phyloP scores from a whole-genome alignment of 2,888 invertebrate genomes.

The Saturnia pavonia region DNA sequence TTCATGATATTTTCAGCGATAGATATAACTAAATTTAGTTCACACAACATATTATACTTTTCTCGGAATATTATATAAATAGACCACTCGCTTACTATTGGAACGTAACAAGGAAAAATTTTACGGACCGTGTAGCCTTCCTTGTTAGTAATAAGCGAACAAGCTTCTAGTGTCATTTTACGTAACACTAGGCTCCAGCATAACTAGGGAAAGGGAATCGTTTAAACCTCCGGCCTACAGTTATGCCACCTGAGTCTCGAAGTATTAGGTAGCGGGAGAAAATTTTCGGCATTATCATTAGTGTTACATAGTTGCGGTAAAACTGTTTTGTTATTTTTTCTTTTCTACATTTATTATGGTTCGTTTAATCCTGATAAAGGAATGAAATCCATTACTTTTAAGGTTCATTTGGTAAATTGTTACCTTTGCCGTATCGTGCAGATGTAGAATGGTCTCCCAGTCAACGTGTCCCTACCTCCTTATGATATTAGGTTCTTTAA shows the following conservation, averaged over 20 bases:
- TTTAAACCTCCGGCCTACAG: slow-evolving; percentile 61
- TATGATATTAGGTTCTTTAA: too few relatives aligned
- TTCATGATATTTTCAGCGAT: background rate
- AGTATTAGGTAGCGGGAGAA: slow-evolving; percentile 46
- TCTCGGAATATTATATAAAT: slow-evolving; percentile 5
- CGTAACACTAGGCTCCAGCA: slow-evolving; percentile 61
- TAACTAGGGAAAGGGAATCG: slow-evolving; percentile 58
- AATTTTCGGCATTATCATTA: slow-evolving; percentile 46
- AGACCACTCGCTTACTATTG: slow-evolving; percentile 9
- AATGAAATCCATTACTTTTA: background rate
- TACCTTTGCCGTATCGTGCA: too few relatives aligned
- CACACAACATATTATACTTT: background rate
- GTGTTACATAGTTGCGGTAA: slow-evolving; percentile 14
- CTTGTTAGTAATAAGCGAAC: slow-evolving; percentile 14
- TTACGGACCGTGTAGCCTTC: slow-evolving; percentile 12
- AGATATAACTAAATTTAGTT: background rate
- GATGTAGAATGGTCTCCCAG: too few relatives aligned
- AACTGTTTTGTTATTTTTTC: slow-evolving; percentile 11
- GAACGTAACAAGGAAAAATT: slow-evolving; percentile 7
- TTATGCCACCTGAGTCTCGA: slow-evolving; percentile 62
- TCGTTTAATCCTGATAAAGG: background rate
- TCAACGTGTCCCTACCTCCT: too few relatives aligned
- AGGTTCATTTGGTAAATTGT: background rate
- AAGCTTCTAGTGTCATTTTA: slow-evolving; percentile 23
- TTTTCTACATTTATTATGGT: slow-evolving; percentile 3